Base-by-base conservation (phyloP, 1,140 invertebrate genomes). In the Lepidurus arcticus region DNA sequence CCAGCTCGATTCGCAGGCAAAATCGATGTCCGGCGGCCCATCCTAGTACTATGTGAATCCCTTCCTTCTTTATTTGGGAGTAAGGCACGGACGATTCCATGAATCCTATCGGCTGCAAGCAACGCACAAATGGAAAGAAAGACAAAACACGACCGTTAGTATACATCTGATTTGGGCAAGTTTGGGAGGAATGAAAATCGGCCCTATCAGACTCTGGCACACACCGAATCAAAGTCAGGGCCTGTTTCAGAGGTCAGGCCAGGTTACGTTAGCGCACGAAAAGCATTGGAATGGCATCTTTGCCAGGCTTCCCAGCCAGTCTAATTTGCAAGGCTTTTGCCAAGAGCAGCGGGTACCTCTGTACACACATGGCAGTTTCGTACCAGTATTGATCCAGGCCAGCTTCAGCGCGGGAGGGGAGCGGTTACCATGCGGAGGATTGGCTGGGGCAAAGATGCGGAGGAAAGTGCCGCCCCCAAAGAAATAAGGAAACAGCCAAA, bases 1-100 rank as follows among this genome's bases (percentile, higher is more conserved):
- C 88, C 82, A 94, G 88, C 42, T 93, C 91, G 81, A 94, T 90
- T 81, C 92, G 87, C 77, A 94, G 88, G 85, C 92, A 94, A 84
- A 92, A 94, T 84, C 92, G 92, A 81, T 93, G 90, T 13, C 90
- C 91, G 1, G 90, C 89, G 82, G 94, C 92, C 92, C 92, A 94
- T 78, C 92, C 87, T 3, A 91, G 89, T 2, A 93, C 91, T 75
- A 91, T 89, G 83, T 92, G 93, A 1, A 93, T 90, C 82, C 94
- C 92, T 81, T 92, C 90, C 87, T 24, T 24, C 24, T 24, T 24
- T 24, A 94, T 92, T 81, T 87, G 89, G 81, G 89, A 91, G 83
- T 94, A 94, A 1, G 89, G 88, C 78, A 94, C 86, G n/a, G 90
- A 87, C 9, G 87, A 85, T 81, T 92, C 91, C 83, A 94, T 86